Conservation (phyloP, 2,888 invertebrate genomes). For the Mantis religiosa region DNA sequence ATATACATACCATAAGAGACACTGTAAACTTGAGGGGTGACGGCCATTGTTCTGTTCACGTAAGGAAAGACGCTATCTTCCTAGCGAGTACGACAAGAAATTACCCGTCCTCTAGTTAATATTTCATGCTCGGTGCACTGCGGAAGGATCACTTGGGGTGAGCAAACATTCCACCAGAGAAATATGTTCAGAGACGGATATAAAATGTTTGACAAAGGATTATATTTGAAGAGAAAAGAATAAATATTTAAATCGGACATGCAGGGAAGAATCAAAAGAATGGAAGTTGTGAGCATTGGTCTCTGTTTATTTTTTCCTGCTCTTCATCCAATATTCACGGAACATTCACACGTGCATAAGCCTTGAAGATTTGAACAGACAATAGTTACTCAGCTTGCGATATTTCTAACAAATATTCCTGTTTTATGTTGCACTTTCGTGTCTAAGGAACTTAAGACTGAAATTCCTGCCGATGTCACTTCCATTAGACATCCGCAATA, state of each 20-base stretch:
- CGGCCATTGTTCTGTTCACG: neutral
- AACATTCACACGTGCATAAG: neutral
- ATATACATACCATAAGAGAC: neutral
- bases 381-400: neutral
- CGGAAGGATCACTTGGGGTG: neutral
- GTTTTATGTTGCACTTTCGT: neutral
- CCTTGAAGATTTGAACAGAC: neutral
- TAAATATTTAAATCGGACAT: conserved; percentile 9
- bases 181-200: neutral
- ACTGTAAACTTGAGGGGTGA: neutral
- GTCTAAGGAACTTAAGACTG: too few relatives aligned
- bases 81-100: neutral
- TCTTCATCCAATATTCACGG: neutral
- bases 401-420: neutral
- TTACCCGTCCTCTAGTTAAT: neutral
- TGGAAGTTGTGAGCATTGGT: neutral
- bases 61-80: neutral
- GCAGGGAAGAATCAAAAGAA: neutral
- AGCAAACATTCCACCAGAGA: neutral
- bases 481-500: too few relatives aligned
- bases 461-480: too few relatives aligned
- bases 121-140: neutral
- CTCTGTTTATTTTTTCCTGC: neutral
- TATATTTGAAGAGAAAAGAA: conserved; percentile 5
- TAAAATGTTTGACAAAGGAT: conserved; percentile 12